Evolutionary conservation across 2,113 vertebrate species (phyloP).

Genomic region (Protobothrops flavoviridis): DNA sequence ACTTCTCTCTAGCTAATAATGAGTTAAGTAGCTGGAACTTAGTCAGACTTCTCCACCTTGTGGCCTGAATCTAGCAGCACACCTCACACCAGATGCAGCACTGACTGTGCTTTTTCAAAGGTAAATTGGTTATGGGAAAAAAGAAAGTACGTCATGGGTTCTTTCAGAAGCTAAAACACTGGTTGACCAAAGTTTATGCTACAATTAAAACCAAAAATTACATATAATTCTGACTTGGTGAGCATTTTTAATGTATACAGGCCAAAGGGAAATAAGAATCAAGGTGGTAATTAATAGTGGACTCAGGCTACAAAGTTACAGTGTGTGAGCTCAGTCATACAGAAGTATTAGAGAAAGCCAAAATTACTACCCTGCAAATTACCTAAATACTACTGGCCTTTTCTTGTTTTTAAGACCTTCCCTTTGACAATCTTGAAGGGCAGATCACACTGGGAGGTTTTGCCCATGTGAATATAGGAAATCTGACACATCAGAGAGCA

Average conservation of each 20-base stretch:
- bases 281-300: neutral
- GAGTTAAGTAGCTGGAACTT: conserved; percentile 44
- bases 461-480: neutral
- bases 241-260: neutral
- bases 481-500: neutral
- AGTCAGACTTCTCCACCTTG: conserved; percentile 65
- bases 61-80: conserved; percentile 49
- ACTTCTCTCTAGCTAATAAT: neutral
- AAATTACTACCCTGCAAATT: neutral
- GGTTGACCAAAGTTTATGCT: neutral
- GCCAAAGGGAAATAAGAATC: neutral
- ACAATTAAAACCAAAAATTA: neutral
- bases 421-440: neutral
- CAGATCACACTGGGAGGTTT: neutral
- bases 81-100: accelerated
- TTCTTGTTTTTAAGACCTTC: neutral
- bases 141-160: neutral
- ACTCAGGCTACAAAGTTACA: neutral
- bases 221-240: neutral
- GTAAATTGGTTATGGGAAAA: neutral
- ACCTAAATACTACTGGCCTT: neutral
- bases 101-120: neutral
- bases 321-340: neutral
- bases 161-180: neutral
- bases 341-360: neutral